Base-by-base conservation (phyloP, 2,797 vertebrate species). In the Pipistrellus kuhlii region DNA sequence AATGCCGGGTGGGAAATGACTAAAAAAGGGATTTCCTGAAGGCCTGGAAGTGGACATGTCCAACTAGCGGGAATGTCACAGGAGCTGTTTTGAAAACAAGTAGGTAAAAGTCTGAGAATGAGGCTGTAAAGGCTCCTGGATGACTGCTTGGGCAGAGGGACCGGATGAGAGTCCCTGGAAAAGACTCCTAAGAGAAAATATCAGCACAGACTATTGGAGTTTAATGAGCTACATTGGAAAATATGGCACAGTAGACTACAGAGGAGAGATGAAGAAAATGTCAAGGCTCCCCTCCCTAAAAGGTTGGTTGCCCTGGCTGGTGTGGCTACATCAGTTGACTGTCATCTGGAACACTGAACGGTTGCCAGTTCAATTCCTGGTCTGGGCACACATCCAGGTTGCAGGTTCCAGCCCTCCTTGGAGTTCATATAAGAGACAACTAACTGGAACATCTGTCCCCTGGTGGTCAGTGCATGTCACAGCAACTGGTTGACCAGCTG, bases 141-240 rank as follows among this genome's bases (percentile, higher is more conserved):
- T 82, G 62, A 2, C 41, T 35, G 51, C 27, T 4, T 27, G n/a
- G 55, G 55, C 38, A 51, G 44, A 57, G n/a, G 38, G 23, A 35
- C 82, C 57, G 57, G 82, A 78, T 76, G 69, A 41, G 17, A 91
- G 25, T 10, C 41, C 14, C 20, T 32, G 75, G 48, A 57, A 23
- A 30, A 80, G 95, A 96, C 86, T 23, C 73, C 35, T 91, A 85
- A 95, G 85, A 93, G 62, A 53, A 93, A 44, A 46, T 38, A 23
- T 72, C 66, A 76, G 8, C 21, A 8, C 0, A 6, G 57, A 55
- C 38, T 27, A 32, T 0, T 0, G 66, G 77, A 35, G 27, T n/a
- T 88, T 80, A 86, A 62, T 32, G 66, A 71, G 57, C 66, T 41
- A 53, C 15, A 6, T 10, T 90, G 35, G 76, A 69, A 96, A 90